Evolutionary conservation across 2,888 invertebrate species (phyloP).

Genomic region (Dione vanillae): DNA sequence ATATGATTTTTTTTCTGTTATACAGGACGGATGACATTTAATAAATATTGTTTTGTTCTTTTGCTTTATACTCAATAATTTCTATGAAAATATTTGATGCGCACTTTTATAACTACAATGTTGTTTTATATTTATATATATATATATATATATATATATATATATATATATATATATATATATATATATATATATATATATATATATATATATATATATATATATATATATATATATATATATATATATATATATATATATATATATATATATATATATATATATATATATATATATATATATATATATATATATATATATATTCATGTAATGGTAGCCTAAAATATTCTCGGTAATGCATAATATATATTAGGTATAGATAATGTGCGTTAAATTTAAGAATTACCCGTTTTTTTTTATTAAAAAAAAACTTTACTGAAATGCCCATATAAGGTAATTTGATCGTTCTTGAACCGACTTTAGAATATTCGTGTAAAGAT

Average conservation of each 20-base stretch:
- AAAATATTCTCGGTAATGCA: neutral
- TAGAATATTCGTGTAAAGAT: slow-evolving; percentile 38
- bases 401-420: slow-evolving; percentile 31
- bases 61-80: too few relatives aligned
- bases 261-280: neutral
- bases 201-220: too few relatives aligned
- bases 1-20: slow-evolving; percentile 11
- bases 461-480: slow-evolving; percentile 25
- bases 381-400: neutral
- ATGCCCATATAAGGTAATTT: slow-evolving; percentile 28
- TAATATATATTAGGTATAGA: neutral
- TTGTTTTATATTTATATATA: neutral
- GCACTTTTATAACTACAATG: neutral
- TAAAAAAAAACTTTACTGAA: slow-evolving; percentile 6
- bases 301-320: neutral
- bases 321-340: neutral
- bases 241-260: too few relatives aligned
- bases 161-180: too few relatives aligned
- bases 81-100: neutral
- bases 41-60: neutral
- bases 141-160: too few relatives aligned
- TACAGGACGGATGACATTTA: slow-evolving; percentile 18
- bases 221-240: too few relatives aligned
- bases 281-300: neutral
- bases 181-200: too few relatives aligned